phyloP scores from a whole-genome alignment of 2,113 vertebrate species.

The Ciconia boyciana region DNA sequence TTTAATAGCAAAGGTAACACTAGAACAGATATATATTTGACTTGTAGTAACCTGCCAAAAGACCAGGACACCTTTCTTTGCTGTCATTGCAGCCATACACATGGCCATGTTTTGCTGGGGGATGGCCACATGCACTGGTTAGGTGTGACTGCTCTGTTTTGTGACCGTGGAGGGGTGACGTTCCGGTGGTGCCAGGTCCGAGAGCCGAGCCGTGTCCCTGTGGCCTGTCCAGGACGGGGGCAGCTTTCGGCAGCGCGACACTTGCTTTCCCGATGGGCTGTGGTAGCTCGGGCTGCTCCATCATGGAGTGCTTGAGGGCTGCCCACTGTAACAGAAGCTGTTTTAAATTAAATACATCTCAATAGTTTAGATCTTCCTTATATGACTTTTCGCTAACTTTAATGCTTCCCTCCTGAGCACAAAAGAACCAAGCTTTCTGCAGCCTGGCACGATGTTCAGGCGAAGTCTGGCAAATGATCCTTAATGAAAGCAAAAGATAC shows the following conservation, averaged over 20 bases:
- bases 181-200: background rate
- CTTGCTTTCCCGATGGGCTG: background rate
- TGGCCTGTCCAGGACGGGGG: too few species aligned
- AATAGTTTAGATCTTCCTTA: background rate
- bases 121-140: fast-evolving
- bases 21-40: background rate
- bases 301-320: background rate
- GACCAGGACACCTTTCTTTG: background rate
- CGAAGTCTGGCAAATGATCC: background rate
- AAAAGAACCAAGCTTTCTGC: background rate
- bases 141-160: background rate
- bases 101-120: background rate
- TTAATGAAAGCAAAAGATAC: background rate
- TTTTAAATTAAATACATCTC: background rate
- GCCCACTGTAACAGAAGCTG: background rate
- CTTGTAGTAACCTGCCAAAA: background rate
- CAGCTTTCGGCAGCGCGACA: background rate
- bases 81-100: too few species aligned
- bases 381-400: background rate
- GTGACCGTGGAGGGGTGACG: background rate
- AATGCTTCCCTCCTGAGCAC: background rate
- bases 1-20: background rate
- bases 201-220: background rate
- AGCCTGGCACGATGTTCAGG: background rate
- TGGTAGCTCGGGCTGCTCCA: background rate